phyloP scores from a whole-genome alignment of 1,140 invertebrate genomes.

The Diorhabda sublineata region DNA sequence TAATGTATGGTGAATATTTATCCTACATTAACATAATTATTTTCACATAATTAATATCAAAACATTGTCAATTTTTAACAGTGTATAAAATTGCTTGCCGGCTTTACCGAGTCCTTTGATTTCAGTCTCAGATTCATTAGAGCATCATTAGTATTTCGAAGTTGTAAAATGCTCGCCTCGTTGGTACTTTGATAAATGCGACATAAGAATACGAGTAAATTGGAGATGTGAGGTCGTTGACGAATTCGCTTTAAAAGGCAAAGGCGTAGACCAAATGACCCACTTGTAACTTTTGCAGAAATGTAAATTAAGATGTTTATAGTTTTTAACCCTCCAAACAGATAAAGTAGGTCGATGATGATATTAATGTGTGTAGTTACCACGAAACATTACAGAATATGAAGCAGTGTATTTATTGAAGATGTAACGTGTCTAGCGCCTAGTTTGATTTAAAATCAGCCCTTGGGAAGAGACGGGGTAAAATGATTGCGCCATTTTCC shows the following conservation, averaged over 20 bases:
- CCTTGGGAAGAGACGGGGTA: no score
- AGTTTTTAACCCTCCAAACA: no score
- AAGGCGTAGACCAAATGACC: neutral
- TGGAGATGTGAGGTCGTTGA: neutral
- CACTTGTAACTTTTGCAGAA: neutral
- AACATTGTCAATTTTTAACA: neutral
- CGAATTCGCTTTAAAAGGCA: neutral
- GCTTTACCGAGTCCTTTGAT: neutral
- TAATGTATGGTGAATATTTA: no score
- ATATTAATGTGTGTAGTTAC: no score
- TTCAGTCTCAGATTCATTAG: neutral
- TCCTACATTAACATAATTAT: no score
- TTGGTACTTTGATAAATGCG: neutral
- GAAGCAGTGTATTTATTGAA: no score
- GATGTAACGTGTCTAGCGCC: no score
- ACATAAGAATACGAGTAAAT: neutral
- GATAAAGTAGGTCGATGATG: no score
- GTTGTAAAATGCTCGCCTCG: neutral
- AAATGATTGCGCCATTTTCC: no score
- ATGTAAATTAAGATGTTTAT: neutral
- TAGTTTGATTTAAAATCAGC: no score
- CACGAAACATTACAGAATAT: no score
- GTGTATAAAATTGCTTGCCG: neutral
- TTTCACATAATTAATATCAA: no score
- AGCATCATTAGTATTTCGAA: conserved; percentile 2